Evolutionary conservation across 2,888 invertebrate genomes (phyloP), one percentile per base, ranked within the genome.

Genomic region (Cephonodes hylas): DNA sequence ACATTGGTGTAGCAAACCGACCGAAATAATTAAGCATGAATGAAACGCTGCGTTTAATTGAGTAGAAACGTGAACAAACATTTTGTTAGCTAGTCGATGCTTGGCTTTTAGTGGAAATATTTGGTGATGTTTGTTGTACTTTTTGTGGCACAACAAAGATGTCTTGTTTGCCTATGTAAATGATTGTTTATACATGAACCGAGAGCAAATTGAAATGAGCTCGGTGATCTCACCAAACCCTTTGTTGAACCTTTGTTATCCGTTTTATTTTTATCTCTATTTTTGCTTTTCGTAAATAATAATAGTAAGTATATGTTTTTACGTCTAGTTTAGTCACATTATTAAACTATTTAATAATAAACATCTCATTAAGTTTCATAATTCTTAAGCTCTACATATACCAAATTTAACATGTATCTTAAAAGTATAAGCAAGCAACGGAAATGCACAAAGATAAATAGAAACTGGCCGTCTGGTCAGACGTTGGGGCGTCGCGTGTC

Each of bases 41-140:
- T 91, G 88, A 89, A 91, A 86, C 83, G 84, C 81, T 84, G 79
- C 86, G 83, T 85, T 88, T 89, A 87, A 89, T 90, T 89, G 86
- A 86, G 85, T 85, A 81, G 86, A 87, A 85, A 86, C 85, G 85
- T 84, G 84, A 86, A 86, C 82, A 84, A 89, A 88, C 85, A 84
- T 85, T 88, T 78, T 80, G 84, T 84, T 84, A 84, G 79, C 73
- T 76, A 75, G 69, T 76, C 74, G 31, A 53, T 31, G 53, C 53
- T 66, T 68, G 69, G 76, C 73, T 78, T 78, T 76, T 71, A 70
- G 73, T 66, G 74, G 66, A 66, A 72, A 72, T 73, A 73, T 77
- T 75, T 73, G 69, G 66, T 75, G 66, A 53, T 53, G 31, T 15
- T 53, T 31, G 27, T 53, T 53, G 48, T 53, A 53, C 18, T 48